These are phyloP conservation scores for Mallateleia sp. DNA, from an alignment of 2,888 invertebrate species.

Conservation along the genomic window DNA sequence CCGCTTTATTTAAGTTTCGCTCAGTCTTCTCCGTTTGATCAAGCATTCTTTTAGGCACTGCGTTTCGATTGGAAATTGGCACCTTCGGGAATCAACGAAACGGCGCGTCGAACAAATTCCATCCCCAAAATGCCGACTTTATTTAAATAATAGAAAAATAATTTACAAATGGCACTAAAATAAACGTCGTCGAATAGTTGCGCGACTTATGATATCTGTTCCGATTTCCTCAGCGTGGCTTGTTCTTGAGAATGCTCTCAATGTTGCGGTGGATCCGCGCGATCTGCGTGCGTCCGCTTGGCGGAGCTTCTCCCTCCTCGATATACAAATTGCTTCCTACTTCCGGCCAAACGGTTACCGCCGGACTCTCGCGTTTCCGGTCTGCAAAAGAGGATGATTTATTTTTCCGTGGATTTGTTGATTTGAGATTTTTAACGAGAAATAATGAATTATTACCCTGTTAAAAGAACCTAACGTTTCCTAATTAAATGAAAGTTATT, in stretches of 20 bases:
- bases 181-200: slow-evolving; percentile 33
- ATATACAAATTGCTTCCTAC: slow-evolving; percentile 87
- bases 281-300: slow-evolving; percentile 84
- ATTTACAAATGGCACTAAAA: slow-evolving; percentile 72
- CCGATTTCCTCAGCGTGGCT: slow-evolving; percentile 73
- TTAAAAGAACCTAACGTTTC: too few species aligned
- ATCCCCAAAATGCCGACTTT: slow-evolving; percentile 11
- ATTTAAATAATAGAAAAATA: slow-evolving; percentile 69
- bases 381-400: slow-evolving; percentile 83
- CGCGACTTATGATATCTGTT: slow-evolving; percentile 14
- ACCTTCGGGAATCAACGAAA: slow-evolving; percentile 11
- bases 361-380: slow-evolving; percentile 86
- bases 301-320: slow-evolving; percentile 85
- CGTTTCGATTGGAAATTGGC: slow-evolving; percentile 46
- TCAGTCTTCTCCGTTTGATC: slow-evolving; percentile 54
- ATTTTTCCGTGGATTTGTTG: too few species aligned
- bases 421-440: too few species aligned
- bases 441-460: too few species aligned
- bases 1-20: slow-evolving; percentile 38
- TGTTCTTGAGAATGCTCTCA: slow-evolving; percentile 86
- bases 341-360: slow-evolving; percentile 86
- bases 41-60: slow-evolving; percentile 39
- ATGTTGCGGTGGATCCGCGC: slow-evolving; percentile 87
- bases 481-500: too few species aligned
- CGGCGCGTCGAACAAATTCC: not conserved